Percentiles rank a stretch among this genome's conserved stretches.
phyloP scores from a whole-genome alignment of 2,797 vertebrate genomes.

The Microctenopoma stevenorrisi region DNA sequence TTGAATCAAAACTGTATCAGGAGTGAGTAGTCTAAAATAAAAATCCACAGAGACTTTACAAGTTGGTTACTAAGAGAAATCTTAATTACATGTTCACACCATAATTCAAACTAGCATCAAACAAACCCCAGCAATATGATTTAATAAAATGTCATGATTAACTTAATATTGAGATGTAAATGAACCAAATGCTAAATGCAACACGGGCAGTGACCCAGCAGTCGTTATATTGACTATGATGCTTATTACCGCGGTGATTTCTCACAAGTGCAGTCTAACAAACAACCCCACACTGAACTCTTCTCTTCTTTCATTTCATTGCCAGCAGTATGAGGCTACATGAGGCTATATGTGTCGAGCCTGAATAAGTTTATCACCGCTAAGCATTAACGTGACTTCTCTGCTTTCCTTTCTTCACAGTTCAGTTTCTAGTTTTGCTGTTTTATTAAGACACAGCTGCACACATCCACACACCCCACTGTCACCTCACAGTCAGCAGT shows the following conservation, averaged over 20 bases:
- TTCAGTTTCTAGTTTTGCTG: constrained; percentile 4
- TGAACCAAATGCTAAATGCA: background rate
- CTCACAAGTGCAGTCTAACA: constrained; percentile 2
- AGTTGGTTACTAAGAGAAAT: background rate
- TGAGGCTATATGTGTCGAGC: background rate
- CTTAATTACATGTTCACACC: constrained; percentile 3
- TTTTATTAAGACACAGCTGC: constrained; percentile 9
- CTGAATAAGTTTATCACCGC: background rate
- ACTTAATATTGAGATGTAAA: background rate
- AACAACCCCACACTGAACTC: background rate
- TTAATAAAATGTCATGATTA: background rate
- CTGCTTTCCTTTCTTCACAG: constrained; percentile 7
- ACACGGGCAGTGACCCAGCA: background rate
- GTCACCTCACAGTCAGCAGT: background rate
- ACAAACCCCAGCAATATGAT: background rate
- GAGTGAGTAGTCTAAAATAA: too few species aligned
- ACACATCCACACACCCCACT: background rate
- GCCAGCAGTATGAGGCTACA: background rate
- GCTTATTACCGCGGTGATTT: background rate
- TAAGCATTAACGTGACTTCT: constrained; percentile 16
- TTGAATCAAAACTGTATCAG: background rate
- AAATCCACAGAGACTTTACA: background rate
- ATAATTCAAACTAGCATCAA: background rate
- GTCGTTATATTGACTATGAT: background rate
- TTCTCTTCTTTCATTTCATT: background rate